A percentile compares a stretch with the other conserved stretches of the same genome.
These are phyloP conservation scores for Hydraecia micacea DNA, from an alignment of 2,888 invertebrate genomes.

Conservation along the genomic window DNA sequence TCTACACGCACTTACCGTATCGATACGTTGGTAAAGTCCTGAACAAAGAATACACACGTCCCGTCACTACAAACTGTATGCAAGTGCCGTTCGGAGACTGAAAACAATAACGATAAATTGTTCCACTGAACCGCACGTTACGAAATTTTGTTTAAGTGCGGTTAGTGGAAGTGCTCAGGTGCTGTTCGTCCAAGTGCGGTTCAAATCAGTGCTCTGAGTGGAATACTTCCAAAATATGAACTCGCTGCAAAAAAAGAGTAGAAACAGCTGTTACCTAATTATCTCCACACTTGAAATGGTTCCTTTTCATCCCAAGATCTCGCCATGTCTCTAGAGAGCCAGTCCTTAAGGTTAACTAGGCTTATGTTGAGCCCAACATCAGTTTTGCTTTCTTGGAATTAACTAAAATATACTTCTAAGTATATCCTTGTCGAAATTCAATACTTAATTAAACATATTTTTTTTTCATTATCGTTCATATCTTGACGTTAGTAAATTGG, in stretches of 20 bases:
- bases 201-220: too few species aligned
- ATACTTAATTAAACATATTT: constrained; percentile 1
- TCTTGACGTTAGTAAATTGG: constrained; percentile 23
- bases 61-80: too few species aligned
- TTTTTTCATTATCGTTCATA: constrained; percentile 4
- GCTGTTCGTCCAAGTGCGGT: too few species aligned
- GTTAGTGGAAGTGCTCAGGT: too few species aligned
- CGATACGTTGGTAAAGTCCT: too few species aligned
- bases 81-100: too few species aligned
- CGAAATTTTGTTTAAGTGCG: too few species aligned
- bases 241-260: not conserved
- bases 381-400: constrained; percentile 24
- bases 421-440: constrained; percentile 7
- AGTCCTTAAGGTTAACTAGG: constrained; percentile 30
- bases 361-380: constrained; percentile 12
- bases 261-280: constrained; percentile 19
- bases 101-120: too few species aligned
- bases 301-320: constrained; percentile 4
- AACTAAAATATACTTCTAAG: not conserved
- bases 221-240: too few species aligned
- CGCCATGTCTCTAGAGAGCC: constrained; percentile 4
- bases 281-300: not conserved
- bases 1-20: too few species aligned
- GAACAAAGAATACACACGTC: too few species aligned
- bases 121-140: too few species aligned